Conservation (phyloP, 2,888 invertebrate genomes). For the Asteroscopus sphinx region DNA sequence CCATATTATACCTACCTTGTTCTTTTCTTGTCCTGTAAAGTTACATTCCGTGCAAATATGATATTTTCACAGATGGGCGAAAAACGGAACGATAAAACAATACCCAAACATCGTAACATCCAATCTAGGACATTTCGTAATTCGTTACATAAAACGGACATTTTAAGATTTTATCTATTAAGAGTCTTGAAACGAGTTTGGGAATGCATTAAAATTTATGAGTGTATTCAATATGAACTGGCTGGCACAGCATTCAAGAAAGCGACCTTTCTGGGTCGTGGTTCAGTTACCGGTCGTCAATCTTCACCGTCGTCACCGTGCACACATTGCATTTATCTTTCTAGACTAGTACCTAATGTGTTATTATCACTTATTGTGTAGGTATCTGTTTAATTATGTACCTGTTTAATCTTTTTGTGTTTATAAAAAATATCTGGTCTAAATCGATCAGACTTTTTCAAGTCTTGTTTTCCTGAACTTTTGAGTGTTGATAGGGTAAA, state of each 20-base stretch:
- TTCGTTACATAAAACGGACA: conserved; percentile 47
- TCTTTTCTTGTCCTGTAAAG: too few relatives aligned
- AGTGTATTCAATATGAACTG: conserved; percentile 40
- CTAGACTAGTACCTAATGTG: conserved; percentile 39
- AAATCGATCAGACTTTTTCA: too few relatives aligned
- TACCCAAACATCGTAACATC: conserved; percentile 39
- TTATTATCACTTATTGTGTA: conserved; percentile 30
- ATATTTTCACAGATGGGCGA: too few relatives aligned
- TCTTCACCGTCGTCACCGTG: conserved; percentile 59
- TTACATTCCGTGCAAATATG: too few relatives aligned
- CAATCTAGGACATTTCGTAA: conserved; percentile 46
- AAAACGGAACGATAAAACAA: conserved; percentile 32
- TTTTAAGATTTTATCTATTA: conserved; percentile 36
- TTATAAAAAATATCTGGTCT: background rate
- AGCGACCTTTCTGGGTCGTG: conserved; percentile 73
- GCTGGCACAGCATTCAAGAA: conserved; percentile 51
- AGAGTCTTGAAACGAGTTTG: conserved; percentile 34
- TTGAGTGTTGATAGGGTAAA: background rate
- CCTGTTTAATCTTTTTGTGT: conserved; percentile 5
- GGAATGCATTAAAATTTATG: conserved; percentile 49
- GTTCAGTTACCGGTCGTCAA: conserved; percentile 61
- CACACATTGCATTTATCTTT: conserved; percentile 57
- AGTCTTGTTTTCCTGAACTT: background rate
- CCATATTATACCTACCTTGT: too few relatives aligned
- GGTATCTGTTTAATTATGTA: conserved; percentile 17